These are phyloP conservation scores for Nothocercus nigrocapillus DNA, from an alignment of 2,113 vertebrate genomes.

Conservation along the genomic window DNA sequence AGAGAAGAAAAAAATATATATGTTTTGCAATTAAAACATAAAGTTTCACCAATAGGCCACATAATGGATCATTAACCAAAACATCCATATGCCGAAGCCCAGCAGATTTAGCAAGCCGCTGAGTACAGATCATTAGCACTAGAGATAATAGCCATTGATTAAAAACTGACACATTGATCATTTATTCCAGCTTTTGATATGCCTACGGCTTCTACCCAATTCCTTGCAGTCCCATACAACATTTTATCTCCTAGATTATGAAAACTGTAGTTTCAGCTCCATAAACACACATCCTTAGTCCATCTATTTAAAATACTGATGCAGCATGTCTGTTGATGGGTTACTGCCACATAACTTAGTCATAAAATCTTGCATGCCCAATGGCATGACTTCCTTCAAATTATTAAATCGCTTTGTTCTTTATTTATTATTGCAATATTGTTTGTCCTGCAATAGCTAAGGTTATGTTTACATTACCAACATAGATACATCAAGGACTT, in stretches of 20 bases:
- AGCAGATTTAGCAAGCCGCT: conserved; percentile 49
- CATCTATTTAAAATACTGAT: conserved; percentile 49
- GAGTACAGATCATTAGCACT: conserved; percentile 46
- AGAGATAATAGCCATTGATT: conserved; percentile 80
- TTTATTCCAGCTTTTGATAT: conserved; percentile 61
- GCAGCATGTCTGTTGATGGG: not conserved
- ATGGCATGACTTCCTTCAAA: conserved; percentile 47
- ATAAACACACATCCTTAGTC: conserved; percentile 2
- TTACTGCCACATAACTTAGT: conserved; percentile 49
- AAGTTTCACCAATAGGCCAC: conserved; percentile 62
- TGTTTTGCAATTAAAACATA: conserved; percentile 76
- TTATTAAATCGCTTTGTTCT: conserved; percentile 52
- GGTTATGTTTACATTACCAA: conserved; percentile 61
- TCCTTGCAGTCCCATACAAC: not conserved
- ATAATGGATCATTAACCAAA: conserved; percentile 75
- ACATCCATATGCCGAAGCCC: conserved; percentile 62
- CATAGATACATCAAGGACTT: conserved; percentile 56
- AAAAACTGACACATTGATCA: conserved; percentile 61
- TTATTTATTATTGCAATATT: conserved; percentile 60
- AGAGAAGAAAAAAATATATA: not conserved
- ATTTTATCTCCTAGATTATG: not conserved
- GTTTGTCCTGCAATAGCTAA: conserved; percentile 38
- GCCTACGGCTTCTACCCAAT: not conserved
- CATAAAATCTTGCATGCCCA: conserved; percentile 19
- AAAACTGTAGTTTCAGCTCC: conserved; percentile 9